phyloP scores from a whole-genome alignment of 2,888 invertebrate genomes.

The Zygothrica quintamaculata region DNA sequence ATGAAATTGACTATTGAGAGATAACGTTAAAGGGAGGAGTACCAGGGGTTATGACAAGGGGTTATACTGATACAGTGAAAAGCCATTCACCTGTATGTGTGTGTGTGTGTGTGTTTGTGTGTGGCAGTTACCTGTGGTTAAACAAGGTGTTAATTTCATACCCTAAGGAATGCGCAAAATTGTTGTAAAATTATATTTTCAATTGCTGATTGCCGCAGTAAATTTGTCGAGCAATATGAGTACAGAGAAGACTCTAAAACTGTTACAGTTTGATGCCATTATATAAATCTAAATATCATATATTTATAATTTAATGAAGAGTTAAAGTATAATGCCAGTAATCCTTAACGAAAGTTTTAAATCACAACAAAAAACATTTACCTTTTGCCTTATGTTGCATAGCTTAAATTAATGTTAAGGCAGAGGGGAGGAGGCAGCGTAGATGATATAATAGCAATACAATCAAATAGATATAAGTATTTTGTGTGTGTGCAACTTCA shows the following conservation, averaged over 20 bases:
- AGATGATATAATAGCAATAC: conserved; percentile 3
- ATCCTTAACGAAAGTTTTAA: too few species aligned
- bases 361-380: too few species aligned
- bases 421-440: too few species aligned
- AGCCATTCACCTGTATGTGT: conserved; percentile 24
- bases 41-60: too few species aligned
- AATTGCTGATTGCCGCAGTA: conserved; percentile 28
- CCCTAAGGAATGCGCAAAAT: conserved; percentile 57
- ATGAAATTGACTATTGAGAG: conserved; percentile 44
- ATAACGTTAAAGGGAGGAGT: conserved; percentile 47
- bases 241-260: conserved; percentile 12
- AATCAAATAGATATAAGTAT: conserved; percentile 4
- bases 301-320: too few species aligned
- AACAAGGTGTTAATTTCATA: conserved; percentile 63
- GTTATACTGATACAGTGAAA: neutral
- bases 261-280: too few species aligned
- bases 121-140: conserved; percentile 25
- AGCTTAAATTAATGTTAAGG: too few species aligned
- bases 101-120: too few species aligned
- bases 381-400: too few species aligned
- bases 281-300: too few species aligned
- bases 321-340: too few species aligned
- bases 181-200: conserved; percentile 53
- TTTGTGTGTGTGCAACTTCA: conserved; percentile 32
- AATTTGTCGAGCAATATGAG: conserved; percentile 39